phyloP scores from a whole-genome alignment of 2,113 vertebrate genomes.

The Salvelinus fontinalis region DNA sequence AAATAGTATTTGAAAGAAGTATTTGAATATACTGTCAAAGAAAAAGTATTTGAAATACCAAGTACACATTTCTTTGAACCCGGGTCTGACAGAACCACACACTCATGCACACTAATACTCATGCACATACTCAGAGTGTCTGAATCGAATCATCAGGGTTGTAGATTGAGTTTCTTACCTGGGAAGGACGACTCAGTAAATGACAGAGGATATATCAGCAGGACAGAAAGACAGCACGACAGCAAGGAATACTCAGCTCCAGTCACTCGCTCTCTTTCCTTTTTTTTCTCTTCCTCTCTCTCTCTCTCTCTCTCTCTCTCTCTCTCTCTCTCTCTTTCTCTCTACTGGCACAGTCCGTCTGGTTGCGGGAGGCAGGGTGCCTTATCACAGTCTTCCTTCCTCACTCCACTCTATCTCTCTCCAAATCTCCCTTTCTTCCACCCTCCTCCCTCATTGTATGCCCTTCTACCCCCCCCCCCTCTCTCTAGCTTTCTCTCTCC shows the following conservation, averaged over 20 bases:
- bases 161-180: conserved; percentile 54
- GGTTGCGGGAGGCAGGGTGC: conserved; percentile 21
- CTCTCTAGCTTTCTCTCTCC: conserved; percentile 48
- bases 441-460: conserved; percentile 54
- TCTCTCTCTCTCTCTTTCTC: conserved; percentile 9
- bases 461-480: conserved; percentile 46
- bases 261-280: conserved; percentile 7
- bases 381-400: conserved; percentile 56
- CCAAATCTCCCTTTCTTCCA: conserved; percentile 63
- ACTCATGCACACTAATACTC: background rate
- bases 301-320: conserved; percentile 1
- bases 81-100: background rate
- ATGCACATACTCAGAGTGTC: background rate
- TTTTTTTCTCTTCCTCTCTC: background rate
- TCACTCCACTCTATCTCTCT: conserved; percentile 53
- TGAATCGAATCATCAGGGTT: conserved; percentile 29
- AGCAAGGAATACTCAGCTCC: conserved; percentile 18
- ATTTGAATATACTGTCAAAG: too few species aligned
- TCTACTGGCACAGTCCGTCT: conserved; percentile 27
- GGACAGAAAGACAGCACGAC: conserved; percentile 48
- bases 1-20: too few species aligned
- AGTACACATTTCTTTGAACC: background rate
- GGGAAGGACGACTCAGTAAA: conserved; percentile 47
- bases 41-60: background rate
- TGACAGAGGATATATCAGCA: conserved; percentile 36